Conservation (phyloP, 2,888 invertebrate species). For the Scaptomyza polygonia region DNA sequence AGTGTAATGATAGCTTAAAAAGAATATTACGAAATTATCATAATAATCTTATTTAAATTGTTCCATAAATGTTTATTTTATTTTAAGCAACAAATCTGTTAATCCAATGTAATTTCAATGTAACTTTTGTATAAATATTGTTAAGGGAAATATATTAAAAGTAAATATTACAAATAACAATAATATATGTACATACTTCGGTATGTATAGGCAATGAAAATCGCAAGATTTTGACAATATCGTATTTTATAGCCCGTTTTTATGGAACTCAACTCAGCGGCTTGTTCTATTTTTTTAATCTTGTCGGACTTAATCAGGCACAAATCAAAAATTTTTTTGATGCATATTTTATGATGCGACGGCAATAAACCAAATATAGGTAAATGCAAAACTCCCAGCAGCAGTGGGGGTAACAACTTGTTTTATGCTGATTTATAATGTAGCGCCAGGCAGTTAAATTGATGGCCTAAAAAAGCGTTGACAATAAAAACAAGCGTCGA, state of each 20-base stretch:
- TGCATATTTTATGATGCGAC: constrained; percentile 50
- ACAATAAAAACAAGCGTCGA: constrained; percentile 59
- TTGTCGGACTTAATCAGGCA: constrained; percentile 57
- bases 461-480: constrained; percentile 50
- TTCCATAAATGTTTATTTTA: too few species aligned
- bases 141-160: neutral
- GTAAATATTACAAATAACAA: neutral
- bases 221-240: neutral
- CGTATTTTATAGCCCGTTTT: constrained; percentile 25
- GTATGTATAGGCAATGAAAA: neutral
- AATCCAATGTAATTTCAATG: too few species aligned
- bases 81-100: too few species aligned
- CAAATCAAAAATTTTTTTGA: constrained; percentile 43
- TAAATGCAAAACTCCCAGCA: neutral
- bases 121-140: too few species aligned
- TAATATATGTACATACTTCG: neutral
- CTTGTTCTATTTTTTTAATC: constrained; percentile 40
- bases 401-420: constrained; percentile 6
- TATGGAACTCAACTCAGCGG: constrained; percentile 27
- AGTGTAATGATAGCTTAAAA: neutral
- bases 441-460: constrained; percentile 42
- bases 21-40: too few species aligned
- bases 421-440: constrained; percentile 67
- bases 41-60: too few species aligned
- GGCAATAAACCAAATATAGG: constrained; percentile 42